Percentiles rank a stretch among this genome's conserved stretches.
These are phyloP conservation scores for Dendropsophus ebraccatus DNA, from an alignment of 2,113 vertebrate genomes.

Conservation along the genomic window DNA sequence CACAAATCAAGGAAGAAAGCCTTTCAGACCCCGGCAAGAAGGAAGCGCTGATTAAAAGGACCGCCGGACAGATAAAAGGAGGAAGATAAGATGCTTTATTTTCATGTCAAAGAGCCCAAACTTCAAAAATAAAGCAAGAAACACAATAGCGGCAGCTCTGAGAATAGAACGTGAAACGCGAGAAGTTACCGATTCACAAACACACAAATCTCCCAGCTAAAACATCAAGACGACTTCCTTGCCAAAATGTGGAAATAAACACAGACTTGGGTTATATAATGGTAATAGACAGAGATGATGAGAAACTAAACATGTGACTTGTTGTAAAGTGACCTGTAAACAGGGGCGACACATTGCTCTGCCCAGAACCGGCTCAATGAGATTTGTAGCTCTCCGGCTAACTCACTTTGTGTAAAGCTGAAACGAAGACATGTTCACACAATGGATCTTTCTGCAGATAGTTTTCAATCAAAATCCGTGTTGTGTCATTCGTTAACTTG, in stretches of 20 bases:
- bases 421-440: too few species aligned
- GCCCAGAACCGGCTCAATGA: background rate
- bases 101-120: constrained; percentile 41
- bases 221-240: constrained; percentile 9
- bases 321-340: background rate
- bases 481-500: too few species aligned
- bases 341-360: background rate
- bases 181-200: background rate
- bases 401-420: too few species aligned
- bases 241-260: constrained; percentile 4
- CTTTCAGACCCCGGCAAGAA: constrained; percentile 8
- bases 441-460: too few species aligned
- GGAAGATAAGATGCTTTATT: constrained; percentile 41
- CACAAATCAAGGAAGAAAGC: constrained; percentile 42
- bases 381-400: too few species aligned
- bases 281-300: background rate
- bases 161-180: background rate
- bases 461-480: too few species aligned
- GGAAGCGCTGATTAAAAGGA: constrained; percentile 50
- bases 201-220: background rate
- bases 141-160: constrained; percentile 15
- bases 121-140: constrained; percentile 17
- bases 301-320: constrained; percentile 15
- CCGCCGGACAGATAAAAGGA: constrained; percentile 6
- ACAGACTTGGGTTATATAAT: background rate